Evolutionary conservation across 2,888 invertebrate species (phyloP), one percentile per base, ranked within the genome.

Genomic region (Leptopilina drosophilae): DNA sequence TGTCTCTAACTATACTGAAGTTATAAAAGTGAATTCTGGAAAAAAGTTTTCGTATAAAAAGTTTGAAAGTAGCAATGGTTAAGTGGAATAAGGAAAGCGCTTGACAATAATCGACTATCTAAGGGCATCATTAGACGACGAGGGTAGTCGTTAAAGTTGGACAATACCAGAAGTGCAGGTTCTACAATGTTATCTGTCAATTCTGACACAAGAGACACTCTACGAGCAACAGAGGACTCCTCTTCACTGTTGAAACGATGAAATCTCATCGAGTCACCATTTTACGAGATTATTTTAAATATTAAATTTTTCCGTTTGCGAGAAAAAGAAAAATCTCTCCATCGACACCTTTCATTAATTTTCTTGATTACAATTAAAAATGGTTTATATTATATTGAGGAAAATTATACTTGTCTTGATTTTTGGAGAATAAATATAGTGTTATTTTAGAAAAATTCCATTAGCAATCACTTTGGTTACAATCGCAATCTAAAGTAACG

Each of bases 101-200:
- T 73, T 33, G 56, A 9, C 56, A 56, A 56, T 73, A 73, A 73
- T 73, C 33, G 33, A 8, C 73, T 3, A 73, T 73, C 56, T 73
- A 73, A 73, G 56, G 53, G 56, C 40, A 56, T 73, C 56, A 73
- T 73, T 73, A 73, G 73, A 69, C 26, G 53, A 20, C 14, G 20
- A n/a, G 33, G 56, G 49, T 49, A 73, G 73, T 73, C 56, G 53
- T 73, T 73, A 73, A 62, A 33, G 7, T 56, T 11, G 53, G 73
- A 56, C 56, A 73, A 73, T 73, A 56, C 56, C 7, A 40, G 56
- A 56, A 73, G 69, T 49, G 53, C 9, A 73, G 33, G n/a, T 33
- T 33, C n/a, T 33, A 73, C 73, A 73, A 73, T 73, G 73, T 73
- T 73, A 73, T 73, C 73, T 73, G 73, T 73, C 73, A 56, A 53